Percentiles rank a stretch among this genome's conserved stretches.
Evolutionary conservation across 2,113 vertebrate genomes (phyloP).

Genomic region (Serinus canaria): DNA sequence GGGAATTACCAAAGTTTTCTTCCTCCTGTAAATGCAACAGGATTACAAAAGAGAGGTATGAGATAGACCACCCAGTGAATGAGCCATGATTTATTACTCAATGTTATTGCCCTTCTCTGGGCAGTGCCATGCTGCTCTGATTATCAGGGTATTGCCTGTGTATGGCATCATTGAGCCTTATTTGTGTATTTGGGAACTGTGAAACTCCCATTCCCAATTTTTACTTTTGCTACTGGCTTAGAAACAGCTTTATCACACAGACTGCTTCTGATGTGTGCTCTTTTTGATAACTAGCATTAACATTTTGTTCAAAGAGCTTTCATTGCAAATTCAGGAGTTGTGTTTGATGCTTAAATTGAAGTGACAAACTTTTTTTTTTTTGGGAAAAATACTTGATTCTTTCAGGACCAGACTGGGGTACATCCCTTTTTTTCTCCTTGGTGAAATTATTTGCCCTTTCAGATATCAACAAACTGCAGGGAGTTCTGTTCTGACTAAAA

Average conservation of each 20-base stretch:
- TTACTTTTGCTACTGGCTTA: not conserved
- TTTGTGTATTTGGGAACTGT: not conserved
- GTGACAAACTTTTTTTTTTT: not conserved
- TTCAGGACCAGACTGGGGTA: not conserved
- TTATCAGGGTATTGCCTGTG: rapidly evolving
- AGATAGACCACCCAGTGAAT: not conserved
- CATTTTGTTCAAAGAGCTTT: not conserved
- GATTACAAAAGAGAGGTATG: not conserved
- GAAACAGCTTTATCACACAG: not conserved
- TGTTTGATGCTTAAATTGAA: not conserved
- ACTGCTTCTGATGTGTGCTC: not conserved
- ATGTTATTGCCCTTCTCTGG: not conserved
- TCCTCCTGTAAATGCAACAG: not conserved
- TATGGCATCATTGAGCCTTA: not conserved
- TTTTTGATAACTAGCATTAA: not conserved
- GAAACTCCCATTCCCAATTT: not conserved
- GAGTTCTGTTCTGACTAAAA: not conserved
- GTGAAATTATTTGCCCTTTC: not conserved
- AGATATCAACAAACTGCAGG: not conserved
- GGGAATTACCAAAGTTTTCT: not conserved
- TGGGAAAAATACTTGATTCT: not conserved
- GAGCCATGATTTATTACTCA: not conserved
- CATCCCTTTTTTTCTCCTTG: not conserved
- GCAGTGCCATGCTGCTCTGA: not conserved
- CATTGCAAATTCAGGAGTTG: not conserved